These are phyloP conservation scores for Rhynchonycteris naso DNA, from an alignment of 2,797 vertebrate genomes.

Conservation along the genomic window DNA sequence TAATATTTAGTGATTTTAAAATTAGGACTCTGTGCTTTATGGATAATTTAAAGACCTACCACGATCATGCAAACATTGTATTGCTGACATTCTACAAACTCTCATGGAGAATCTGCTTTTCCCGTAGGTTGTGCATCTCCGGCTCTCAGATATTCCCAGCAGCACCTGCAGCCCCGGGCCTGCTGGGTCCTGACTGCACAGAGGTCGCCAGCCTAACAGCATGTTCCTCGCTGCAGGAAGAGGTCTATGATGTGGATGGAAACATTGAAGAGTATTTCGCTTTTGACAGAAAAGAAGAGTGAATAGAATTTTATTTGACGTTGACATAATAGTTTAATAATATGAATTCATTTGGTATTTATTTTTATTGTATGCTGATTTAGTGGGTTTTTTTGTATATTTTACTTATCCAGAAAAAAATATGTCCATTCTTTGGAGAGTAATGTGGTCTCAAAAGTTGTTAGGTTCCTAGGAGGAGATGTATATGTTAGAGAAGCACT, in stretches of 20 bases:
- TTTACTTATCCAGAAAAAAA: background rate
- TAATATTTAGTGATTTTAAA: background rate
- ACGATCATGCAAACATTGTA: rapidly evolving
- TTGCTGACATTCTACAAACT: background rate
- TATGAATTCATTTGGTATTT: background rate
- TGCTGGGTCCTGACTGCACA: conserved; percentile 22
- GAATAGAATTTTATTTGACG: conserved; percentile 74
- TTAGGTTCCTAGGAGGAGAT: background rate
- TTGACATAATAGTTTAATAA: background rate
- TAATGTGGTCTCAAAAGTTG: background rate
- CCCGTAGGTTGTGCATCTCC: conserved; percentile 86
- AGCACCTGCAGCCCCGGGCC: conserved; percentile 67
- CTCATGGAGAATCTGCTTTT: conserved; percentile 42
- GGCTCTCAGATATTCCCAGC: conserved; percentile 86
- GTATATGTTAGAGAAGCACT: background rate
- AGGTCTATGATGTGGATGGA: conserved; percentile 90
- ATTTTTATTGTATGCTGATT: background rate
- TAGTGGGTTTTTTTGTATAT: background rate
- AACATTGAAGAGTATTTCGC: conserved; percentile 92
- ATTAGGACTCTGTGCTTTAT: background rate
- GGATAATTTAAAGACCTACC: background rate
- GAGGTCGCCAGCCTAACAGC: conserved; percentile 30
- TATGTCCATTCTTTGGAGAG: background rate
- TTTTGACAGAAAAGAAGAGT: conserved; percentile 89
- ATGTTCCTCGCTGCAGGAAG: conserved; percentile 86